phyloP scores from a whole-genome alignment of 2,113 vertebrate species.

The Collichthys lucidus region DNA sequence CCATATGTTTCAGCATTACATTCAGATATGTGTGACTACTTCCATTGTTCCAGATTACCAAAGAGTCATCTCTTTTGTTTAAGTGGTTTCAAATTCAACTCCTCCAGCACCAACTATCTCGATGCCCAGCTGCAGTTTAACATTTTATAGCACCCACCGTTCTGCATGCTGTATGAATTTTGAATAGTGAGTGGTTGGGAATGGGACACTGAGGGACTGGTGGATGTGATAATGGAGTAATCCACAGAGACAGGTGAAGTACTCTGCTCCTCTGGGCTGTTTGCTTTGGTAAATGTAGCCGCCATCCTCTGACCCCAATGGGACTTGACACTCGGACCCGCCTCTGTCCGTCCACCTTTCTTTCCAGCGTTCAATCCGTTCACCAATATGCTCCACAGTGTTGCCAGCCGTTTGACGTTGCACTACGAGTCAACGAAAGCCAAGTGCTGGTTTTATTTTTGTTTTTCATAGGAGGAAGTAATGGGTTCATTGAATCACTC shows the following conservation, averaged over 20 bases:
- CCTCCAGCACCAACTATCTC: slow-evolving; percentile 2
- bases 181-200: slow-evolving; percentile 66
- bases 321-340: slow-evolving; percentile 77
- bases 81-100: background rate
- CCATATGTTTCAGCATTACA: background rate
- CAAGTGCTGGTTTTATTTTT: slow-evolving; percentile 22
- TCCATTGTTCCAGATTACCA: background rate
- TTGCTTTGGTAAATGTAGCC: slow-evolving; percentile 78
- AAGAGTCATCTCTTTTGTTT: background rate
- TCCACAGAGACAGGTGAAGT: slow-evolving; percentile 78
- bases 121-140: slow-evolving; percentile 36
- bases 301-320: slow-evolving; percentile 78
- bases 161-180: slow-evolving; percentile 66
- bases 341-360: slow-evolving; percentile 48
- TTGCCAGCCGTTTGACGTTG: slow-evolving; percentile 5
- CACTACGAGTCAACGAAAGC: background rate
- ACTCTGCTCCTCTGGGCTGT: slow-evolving; percentile 74
- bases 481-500: slow-evolving; percentile 23
- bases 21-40: background rate
- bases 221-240: slow-evolving; percentile 72
- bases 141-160: slow-evolving; percentile 52
- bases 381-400: slow-evolving; percentile 8
- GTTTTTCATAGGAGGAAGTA: slow-evolving; percentile 9
- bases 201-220: slow-evolving; percentile 55
- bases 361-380: slow-evolving; percentile 8